Conservation (phyloP, 2,888 invertebrate genomes). For the Ligdia adustata region DNA sequence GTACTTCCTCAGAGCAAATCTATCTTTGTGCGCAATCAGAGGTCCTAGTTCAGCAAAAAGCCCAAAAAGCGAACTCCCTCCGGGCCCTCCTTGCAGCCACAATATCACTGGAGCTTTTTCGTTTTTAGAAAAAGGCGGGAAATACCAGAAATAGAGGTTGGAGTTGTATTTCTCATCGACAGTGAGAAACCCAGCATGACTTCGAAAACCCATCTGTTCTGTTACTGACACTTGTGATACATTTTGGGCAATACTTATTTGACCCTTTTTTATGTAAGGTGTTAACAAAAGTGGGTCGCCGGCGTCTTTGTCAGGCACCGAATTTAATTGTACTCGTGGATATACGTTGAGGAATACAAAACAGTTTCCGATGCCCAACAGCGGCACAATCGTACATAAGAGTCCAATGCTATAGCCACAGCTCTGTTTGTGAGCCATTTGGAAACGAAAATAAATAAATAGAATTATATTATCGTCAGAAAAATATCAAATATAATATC, state of each 20-base stretch:
- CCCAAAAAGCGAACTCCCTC: constrained; percentile 80
- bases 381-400: not conserved
- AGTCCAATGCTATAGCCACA: not conserved
- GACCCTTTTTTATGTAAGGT: constrained; percentile 80
- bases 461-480: too few relatives aligned
- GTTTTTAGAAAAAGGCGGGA: constrained; percentile 75
- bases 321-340: constrained; percentile 59
- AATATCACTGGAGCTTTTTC: constrained; percentile 74
- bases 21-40: constrained; percentile 65
- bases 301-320: constrained; percentile 42
- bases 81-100: constrained; percentile 86
- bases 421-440: not conserved
- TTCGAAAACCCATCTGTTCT: constrained; percentile 66
- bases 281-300: constrained; percentile 83
- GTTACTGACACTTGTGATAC: constrained; percentile 64
- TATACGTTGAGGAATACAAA: constrained; percentile 59
- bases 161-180: constrained; percentile 82
- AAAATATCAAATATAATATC: too few relatives aligned
- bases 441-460: not conserved
- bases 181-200: constrained; percentile 86
- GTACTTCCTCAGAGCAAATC: constrained; percentile 67
- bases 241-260: constrained; percentile 72
- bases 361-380: constrained; percentile 2
- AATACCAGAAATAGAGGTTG: constrained; percentile 87
- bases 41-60: constrained; percentile 86